Evolutionary conservation across 1,140 invertebrate genomes (phyloP).

Genomic region (Augochlora pura): DNA sequence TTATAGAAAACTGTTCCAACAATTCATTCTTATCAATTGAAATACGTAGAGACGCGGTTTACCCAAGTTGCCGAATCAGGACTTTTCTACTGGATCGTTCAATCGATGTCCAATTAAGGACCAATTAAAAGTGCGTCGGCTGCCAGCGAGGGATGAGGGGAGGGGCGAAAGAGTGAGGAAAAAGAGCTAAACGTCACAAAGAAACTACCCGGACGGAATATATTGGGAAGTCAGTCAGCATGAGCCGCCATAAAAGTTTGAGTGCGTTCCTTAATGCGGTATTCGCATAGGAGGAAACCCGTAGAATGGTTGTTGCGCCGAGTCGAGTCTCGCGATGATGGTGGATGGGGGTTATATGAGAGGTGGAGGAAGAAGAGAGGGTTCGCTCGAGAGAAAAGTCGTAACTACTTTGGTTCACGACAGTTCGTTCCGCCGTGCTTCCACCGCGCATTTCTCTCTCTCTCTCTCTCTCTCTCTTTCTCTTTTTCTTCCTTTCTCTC

Average conservation of each 20-base stretch:
- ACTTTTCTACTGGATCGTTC: too few species aligned
- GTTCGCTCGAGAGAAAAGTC: constrained; percentile 49
- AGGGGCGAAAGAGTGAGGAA: neutral
- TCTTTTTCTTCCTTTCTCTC: too few species aligned
- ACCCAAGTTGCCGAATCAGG: too few species aligned
- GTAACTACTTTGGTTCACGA: constrained; percentile 60
- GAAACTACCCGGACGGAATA: constrained; percentile 17
- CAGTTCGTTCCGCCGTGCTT: constrained; percentile 34
- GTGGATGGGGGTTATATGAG: too few species aligned
- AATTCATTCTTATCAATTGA: too few species aligned
- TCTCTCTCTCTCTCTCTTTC: too few species aligned
- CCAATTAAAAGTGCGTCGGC: constrained; percentile 35
- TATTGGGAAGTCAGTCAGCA: constrained; percentile 46
- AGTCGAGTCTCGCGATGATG: neutral
- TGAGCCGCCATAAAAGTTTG: constrained; percentile 57
- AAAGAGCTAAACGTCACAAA: neutral
- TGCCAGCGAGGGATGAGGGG: too few species aligned
- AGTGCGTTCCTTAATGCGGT: constrained; percentile 51
- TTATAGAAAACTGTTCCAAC: too few species aligned
- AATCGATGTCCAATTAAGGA: neutral
- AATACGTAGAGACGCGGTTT: too few species aligned
- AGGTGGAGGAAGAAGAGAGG: neutral
- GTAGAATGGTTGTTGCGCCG: constrained; percentile 1
- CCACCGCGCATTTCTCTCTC: neutral
- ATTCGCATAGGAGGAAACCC: constrained; percentile 47